Conservation (phyloP, 2,888 invertebrate genomes). For the Geotrupes spiniger region DNA sequence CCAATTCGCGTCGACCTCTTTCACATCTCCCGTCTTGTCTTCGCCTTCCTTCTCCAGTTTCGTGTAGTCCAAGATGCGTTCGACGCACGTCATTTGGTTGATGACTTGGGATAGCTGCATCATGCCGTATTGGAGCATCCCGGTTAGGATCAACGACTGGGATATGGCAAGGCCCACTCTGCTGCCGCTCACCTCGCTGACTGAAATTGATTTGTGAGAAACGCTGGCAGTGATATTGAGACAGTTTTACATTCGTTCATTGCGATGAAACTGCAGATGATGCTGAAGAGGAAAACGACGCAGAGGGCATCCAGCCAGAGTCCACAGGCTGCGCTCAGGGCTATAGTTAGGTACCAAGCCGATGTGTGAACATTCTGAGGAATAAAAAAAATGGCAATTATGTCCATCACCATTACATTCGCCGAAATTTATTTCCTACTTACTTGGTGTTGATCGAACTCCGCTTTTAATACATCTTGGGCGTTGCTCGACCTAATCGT, state of each 20-base stretch:
- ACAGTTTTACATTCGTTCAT: constrained; percentile 55
- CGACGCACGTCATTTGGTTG: constrained; percentile 58
- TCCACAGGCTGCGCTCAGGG: constrained; percentile 67
- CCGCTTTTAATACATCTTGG: constrained; percentile 57
- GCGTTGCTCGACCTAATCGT: constrained; percentile 71
- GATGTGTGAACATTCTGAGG: constrained; percentile 68
- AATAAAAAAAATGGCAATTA: too few species aligned
- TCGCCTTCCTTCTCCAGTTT: constrained; percentile 41
- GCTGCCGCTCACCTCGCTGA: constrained; percentile 37
- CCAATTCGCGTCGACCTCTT: constrained; percentile 47
- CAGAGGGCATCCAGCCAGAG: constrained; percentile 72
- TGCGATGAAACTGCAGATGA: constrained; percentile 64
- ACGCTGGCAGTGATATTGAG: not conserved
- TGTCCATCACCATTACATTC: too few species aligned
- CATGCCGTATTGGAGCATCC: constrained; percentile 57
- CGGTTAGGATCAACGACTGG: constrained; percentile 48
- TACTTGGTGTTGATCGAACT: constrained; percentile 60
- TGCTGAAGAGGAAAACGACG: constrained; percentile 61
- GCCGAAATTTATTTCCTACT: constrained; percentile 2
- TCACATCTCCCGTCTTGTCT: constrained; percentile 46
- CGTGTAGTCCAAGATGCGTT: constrained; percentile 60
- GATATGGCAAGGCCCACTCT: constrained; percentile 53
- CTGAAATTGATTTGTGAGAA: constrained; percentile 8
- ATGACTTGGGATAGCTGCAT: constrained; percentile 61
- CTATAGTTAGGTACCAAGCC: constrained; percentile 65